Percentiles rank a stretch among this genome's conserved stretches.
Evolutionary conservation across 2,797 vertebrate genomes (phyloP).

Genomic region (Sebastes nivosus): DNA sequence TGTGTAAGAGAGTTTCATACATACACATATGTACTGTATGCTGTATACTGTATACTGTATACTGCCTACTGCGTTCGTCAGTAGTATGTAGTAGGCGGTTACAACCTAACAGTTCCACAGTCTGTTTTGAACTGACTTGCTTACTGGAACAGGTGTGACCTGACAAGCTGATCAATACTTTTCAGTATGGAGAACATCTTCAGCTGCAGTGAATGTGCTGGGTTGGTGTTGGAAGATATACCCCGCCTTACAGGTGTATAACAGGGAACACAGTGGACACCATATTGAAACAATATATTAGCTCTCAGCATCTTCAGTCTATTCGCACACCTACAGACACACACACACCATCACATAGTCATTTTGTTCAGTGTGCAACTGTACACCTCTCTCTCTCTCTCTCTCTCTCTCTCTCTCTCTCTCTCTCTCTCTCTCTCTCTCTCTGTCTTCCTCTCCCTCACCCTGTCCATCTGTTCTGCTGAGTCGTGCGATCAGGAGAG

Average conservation of each 20-base stretch:
- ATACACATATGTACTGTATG: too few species aligned
- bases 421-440: not conserved
- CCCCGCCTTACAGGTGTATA: not conserved
- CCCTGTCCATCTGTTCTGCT: conserved; percentile 76
- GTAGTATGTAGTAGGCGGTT: too few species aligned
- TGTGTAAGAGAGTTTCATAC: too few species aligned
- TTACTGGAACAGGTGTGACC: conserved; percentile 10
- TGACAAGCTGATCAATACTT: conserved; percentile 1
- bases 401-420: conserved; percentile 12
- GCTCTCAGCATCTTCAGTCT: conserved; percentile 7
- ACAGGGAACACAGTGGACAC: not conserved
- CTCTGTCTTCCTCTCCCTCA: conserved; percentile 19
- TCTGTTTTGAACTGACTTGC: not conserved
- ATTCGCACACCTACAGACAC: conserved; percentile 5
- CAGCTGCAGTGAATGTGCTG: not conserved
- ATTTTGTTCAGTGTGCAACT: conserved; percentile 52
- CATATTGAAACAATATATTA: conserved; percentile 23
- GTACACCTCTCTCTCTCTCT: not conserved
- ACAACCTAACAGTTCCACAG: not conserved
- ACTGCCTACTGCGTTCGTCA: too few species aligned
- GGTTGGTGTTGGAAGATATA: not conserved
- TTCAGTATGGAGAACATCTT: not conserved
- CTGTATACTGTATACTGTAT: too few species aligned
- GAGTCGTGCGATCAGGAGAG: conserved; percentile 70
- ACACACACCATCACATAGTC: conserved; percentile 1